These are phyloP conservation scores for Coryphaenoides rupestris DNA, from an alignment of 2,113 vertebrate genomes.

Conservation along the genomic window DNA sequence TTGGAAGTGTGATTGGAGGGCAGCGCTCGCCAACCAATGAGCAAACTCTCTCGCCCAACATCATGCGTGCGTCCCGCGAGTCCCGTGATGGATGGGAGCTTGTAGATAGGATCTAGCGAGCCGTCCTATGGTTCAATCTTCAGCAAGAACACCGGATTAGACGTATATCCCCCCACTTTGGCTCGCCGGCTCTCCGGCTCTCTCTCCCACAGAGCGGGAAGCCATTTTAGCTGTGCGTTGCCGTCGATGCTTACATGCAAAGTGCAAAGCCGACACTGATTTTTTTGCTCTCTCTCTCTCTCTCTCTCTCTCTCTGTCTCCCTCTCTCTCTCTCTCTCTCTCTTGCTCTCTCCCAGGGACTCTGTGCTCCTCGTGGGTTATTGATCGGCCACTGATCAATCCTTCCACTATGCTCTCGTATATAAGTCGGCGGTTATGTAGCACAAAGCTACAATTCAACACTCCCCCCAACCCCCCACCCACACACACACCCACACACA, in stretches of 20 bases:
- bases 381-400: constrained; percentile 56
- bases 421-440: constrained; percentile 29
- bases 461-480: constrained; percentile 31
- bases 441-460: constrained; percentile 51
- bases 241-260: constrained; percentile 48
- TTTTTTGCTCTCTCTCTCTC: not conserved
- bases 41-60: no score
- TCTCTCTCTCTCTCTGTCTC: constrained; percentile 3
- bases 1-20: no score
- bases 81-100: no score
- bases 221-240: constrained; percentile 47
- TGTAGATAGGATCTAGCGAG: no score
- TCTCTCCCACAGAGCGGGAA: constrained; percentile 43
- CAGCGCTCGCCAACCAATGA: no score
- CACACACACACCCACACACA: no score
- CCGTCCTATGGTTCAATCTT: constrained; percentile 24
- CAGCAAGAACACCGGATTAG: constrained; percentile 47
- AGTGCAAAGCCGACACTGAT: constrained; percentile 48
- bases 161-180: constrained; percentile 37
- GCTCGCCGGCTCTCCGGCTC: not conserved
- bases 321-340: constrained; percentile 2
- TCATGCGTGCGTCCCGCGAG: no score
- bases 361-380: constrained; percentile 43
- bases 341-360: constrained; percentile 18
- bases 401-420: constrained; percentile 18